These are phyloP conservation scores for Siniperca scherzeri DNA, from an alignment of 2,797 vertebrate species.

Conservation along the genomic window DNA sequence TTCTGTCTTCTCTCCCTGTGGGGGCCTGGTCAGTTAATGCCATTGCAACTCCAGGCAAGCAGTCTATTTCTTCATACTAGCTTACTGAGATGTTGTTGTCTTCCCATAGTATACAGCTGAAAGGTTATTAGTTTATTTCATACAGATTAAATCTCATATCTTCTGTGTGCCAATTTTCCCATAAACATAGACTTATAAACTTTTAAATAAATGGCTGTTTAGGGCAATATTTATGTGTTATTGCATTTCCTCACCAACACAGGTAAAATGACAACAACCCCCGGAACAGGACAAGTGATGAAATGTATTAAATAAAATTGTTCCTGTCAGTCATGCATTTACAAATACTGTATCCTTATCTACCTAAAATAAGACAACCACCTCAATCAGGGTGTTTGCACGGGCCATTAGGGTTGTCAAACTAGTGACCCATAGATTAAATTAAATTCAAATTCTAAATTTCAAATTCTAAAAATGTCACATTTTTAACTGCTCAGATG, in stretches of 20 bases:
- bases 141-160: constrained; percentile 77
- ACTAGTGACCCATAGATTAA: background rate
- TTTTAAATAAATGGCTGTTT: constrained; percentile 66
- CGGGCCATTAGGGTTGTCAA: background rate
- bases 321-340: background rate
- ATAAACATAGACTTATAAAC: constrained; percentile 67
- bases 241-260: constrained; percentile 15
- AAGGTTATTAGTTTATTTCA: constrained; percentile 80
- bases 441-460: background rate
- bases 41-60: constrained; percentile 70
- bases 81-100: constrained; percentile 71
- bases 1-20: constrained; percentile 10
- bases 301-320: constrained; percentile 16
- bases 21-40: constrained; percentile 29
- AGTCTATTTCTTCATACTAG: constrained; percentile 61
- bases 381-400: background rate
- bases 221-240: constrained; percentile 56
- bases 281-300: background rate
- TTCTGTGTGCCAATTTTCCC: constrained; percentile 69
- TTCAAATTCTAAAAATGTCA: background rate
- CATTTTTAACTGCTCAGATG: background rate
- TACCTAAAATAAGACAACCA: background rate
- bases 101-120: constrained; percentile 63
- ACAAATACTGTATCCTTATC: background rate
- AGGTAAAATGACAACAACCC: constrained; percentile 28